A percentile compares a stretch with the other conserved stretches of the same genome.
Evolutionary conservation across 2,797 vertebrate genomes (phyloP).

Genomic region (Pseudochirops corinnae): DNA sequence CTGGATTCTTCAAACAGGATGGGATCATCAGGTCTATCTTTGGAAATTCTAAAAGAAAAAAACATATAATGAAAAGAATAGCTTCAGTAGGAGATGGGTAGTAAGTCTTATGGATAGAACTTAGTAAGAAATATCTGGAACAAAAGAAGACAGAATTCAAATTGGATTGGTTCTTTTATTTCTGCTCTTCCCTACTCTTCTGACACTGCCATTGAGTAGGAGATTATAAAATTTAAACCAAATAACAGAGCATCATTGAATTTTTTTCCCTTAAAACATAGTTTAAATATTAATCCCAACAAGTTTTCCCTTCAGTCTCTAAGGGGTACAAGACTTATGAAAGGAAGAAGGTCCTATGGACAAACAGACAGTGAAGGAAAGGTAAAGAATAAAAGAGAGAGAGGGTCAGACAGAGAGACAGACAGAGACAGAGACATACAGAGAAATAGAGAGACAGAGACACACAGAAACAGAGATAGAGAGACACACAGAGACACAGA

Average conservation of each 20-base stretch:
- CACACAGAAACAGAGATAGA: background rate
- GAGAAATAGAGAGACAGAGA: background rate
- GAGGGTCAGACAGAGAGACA: too few species aligned
- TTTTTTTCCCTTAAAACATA: background rate
- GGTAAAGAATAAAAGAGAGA: too few species aligned
- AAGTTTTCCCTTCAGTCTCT: background rate
- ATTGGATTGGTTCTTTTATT: too few species aligned
- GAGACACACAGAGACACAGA: background rate
- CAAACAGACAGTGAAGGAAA: background rate
- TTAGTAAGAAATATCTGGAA: background rate
- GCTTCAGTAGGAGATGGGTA: background rate
- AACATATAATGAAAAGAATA: fast-evolving
- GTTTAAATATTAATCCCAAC: fast-evolving
- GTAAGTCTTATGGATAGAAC: background rate
- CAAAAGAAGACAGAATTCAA: background rate
- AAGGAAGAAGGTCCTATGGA: background rate
- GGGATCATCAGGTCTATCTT: background rate
- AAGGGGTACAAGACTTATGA: background rate
- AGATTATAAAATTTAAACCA: background rate
- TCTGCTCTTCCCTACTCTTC: background rate
- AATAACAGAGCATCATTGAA: background rate
- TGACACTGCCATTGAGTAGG: fast-evolving
- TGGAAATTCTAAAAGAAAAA: background rate
- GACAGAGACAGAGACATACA: background rate
- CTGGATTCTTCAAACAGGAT: background rate